Conservation (phyloP, 2,888 invertebrate species). For the Acronicta leporina region DNA sequence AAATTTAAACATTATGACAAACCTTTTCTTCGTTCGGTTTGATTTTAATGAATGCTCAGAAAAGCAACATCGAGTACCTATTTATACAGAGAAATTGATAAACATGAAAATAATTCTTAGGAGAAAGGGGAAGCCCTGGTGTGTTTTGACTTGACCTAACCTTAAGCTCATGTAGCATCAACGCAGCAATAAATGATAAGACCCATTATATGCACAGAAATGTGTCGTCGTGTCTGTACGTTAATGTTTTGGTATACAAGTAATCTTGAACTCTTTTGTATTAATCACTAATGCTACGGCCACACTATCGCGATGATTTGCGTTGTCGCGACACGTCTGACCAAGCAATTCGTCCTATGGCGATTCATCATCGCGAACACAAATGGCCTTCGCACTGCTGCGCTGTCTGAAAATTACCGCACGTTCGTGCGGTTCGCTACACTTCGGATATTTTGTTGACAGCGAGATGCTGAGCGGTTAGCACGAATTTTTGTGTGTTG, state of each 20-base stretch:
- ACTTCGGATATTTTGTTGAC: too few species aligned
- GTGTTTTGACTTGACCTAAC: background rate
- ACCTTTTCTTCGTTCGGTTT: background rate
- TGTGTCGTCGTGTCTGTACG: background rate
- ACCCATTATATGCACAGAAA: background rate
- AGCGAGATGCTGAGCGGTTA: too few species aligned
- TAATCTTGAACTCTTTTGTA: background rate
- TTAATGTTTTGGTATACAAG: too few species aligned
- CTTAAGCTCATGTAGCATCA: background rate
- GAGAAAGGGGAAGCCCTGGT: background rate
- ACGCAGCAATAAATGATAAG: background rate
- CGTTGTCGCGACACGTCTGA: too few species aligned
- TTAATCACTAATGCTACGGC: too few species aligned
- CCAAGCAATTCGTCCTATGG: too few species aligned
- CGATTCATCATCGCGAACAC: too few species aligned
- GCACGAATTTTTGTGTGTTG: too few species aligned
- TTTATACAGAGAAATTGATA: constrained; percentile 19
- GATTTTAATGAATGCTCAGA: constrained; percentile 3
- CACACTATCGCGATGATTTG: too few species aligned
- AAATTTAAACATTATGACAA: constrained; percentile 16
- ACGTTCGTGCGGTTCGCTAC: too few species aligned
- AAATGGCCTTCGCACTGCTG: too few species aligned
- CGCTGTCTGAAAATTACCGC: too few species aligned
- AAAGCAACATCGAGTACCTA: constrained; percentile 3
- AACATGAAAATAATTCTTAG: background rate